Percentiles rank a stretch among this genome's conserved stretches.
Evolutionary conservation across 2,797 vertebrate genomes (phyloP).

Genomic region (Acomys russatus): DNA sequence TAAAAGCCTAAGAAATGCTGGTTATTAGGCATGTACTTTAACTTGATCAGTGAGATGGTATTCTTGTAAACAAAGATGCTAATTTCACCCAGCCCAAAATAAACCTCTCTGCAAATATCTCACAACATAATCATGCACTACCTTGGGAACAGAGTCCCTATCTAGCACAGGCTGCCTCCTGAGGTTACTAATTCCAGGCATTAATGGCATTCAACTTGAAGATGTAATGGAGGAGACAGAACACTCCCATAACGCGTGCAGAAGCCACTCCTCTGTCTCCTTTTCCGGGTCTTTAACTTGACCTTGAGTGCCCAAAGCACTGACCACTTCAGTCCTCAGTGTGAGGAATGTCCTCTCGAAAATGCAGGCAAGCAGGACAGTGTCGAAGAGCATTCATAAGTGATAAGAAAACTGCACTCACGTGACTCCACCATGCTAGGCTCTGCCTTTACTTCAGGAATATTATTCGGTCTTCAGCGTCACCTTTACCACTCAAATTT

Average conservation of each 20-base stretch:
- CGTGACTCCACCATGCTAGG: slow-evolving; percentile 44
- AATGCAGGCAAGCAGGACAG: neutral
- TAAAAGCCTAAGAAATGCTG: slow-evolving; percentile 85
- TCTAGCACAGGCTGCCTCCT: slow-evolving; percentile 67
- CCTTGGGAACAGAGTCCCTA: slow-evolving; percentile 79
- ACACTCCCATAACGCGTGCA: slow-evolving; percentile 24
- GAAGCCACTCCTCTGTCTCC: neutral
- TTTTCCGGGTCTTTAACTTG: slow-evolving; percentile 25
- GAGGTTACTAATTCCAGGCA: slow-evolving; percentile 80
- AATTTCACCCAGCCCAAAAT: slow-evolving; percentile 86
- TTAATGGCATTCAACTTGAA: slow-evolving; percentile 64
- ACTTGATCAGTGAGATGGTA: slow-evolving; percentile 84
- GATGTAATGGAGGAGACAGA: slow-evolving; percentile 60
- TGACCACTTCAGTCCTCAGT: neutral
- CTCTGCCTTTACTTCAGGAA: slow-evolving; percentile 47
- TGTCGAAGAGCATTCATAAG: neutral
- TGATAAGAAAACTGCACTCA: neutral
- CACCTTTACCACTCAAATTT: slow-evolving; percentile 34
- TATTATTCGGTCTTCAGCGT: neutral
- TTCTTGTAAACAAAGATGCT: slow-evolving; percentile 88
- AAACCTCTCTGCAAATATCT: slow-evolving; percentile 85
- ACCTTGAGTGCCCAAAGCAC: neutral
- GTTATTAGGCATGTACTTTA: slow-evolving; percentile 86
- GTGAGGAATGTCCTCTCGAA: neutral
- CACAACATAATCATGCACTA: slow-evolving; percentile 76